These are phyloP conservation scores for Gasteruption jaculator DNA, from an alignment of 2,888 invertebrate species.

Conservation along the genomic window DNA sequence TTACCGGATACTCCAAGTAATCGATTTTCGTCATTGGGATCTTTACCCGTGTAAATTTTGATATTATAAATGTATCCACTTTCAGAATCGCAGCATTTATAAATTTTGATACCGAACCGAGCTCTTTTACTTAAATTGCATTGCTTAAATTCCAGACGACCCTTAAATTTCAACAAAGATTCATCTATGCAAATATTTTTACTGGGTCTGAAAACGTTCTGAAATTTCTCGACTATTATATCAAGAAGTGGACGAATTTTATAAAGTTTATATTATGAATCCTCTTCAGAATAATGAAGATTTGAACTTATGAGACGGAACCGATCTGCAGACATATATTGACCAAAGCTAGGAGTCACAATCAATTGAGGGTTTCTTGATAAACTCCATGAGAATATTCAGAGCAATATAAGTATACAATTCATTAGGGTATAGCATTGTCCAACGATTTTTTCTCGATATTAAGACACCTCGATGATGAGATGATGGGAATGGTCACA, in stretches of 20 bases:
- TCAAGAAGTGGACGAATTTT: slow-evolving; percentile 3
- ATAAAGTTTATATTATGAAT: neutral
- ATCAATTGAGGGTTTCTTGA: slow-evolving; percentile 1
- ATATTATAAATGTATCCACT: slow-evolving; percentile 2
- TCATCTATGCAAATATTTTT: slow-evolving; percentile 1
- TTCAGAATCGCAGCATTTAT: too few species aligned
- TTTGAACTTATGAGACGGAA: too few species aligned
- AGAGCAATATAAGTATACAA: slow-evolving; percentile 3
- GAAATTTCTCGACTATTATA: neutral
- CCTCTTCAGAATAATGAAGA: neutral
- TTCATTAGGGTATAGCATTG: neutral
- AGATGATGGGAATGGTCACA: neutral
- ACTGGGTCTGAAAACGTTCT: neutral
- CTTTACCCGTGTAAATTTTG: neutral
- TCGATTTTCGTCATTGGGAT: slow-evolving; percentile 1
- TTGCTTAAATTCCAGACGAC: neutral
- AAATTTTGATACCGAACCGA: slow-evolving; percentile 2
- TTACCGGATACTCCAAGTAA: slow-evolving; percentile 1
- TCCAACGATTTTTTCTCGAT: neutral
- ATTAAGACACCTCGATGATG: neutral
- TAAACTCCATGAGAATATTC: too few species aligned
- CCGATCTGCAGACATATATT: too few species aligned
- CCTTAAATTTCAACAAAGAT: slow-evolving; percentile 5
- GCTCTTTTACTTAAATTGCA: slow-evolving; percentile 2
- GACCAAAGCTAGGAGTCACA: too few species aligned